Conservation (phyloP, 35 echinoderm and acorn worm genomes). For the Ophioderma brevispina region DNA sequence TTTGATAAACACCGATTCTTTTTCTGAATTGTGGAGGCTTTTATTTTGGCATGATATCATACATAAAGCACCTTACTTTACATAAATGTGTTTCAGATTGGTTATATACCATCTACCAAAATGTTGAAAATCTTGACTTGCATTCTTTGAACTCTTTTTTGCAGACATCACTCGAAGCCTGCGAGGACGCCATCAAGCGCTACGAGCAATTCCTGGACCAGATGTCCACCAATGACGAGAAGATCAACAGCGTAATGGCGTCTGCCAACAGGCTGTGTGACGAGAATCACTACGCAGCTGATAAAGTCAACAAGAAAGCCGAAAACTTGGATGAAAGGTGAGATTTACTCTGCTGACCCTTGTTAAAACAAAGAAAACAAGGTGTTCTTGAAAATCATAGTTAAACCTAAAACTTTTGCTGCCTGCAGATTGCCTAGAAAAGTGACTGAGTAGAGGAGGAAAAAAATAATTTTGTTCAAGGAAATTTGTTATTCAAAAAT, state of each 20-base stretch:
- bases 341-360: too few relatives aligned
- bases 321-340: conserved; percentile 98
- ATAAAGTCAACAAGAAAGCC: conserved; percentile 99
- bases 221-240: conserved; percentile 96
- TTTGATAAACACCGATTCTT: too few relatives aligned
- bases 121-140: too few relatives aligned
- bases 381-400: neutral
- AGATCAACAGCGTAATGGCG: conserved; percentile 89
- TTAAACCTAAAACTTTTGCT: neutral
- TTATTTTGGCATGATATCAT: neutral
- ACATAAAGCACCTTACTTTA: neutral
- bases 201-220: conserved; percentile 95
- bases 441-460: too few relatives aligned
- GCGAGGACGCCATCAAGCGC: conserved; percentile 97
- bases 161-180: conserved; percentile 82
- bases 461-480: too few relatives aligned
- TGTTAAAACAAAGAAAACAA: neutral
- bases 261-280: conserved; percentile 91
- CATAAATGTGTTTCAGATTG: neutral
- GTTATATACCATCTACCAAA: too few relatives aligned
- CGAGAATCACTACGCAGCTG: conserved; percentile 96
- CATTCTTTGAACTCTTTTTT: too few relatives aligned
- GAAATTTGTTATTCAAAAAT: too few relatives aligned
- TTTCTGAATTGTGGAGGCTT: too few relatives aligned
- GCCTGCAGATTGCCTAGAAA: neutral